Percentiles rank a stretch among this genome's conserved stretches.
These are phyloP conservation scores for Epistrophella euchroma DNA, from an alignment of 2,888 invertebrate species.

Conservation along the genomic window DNA sequence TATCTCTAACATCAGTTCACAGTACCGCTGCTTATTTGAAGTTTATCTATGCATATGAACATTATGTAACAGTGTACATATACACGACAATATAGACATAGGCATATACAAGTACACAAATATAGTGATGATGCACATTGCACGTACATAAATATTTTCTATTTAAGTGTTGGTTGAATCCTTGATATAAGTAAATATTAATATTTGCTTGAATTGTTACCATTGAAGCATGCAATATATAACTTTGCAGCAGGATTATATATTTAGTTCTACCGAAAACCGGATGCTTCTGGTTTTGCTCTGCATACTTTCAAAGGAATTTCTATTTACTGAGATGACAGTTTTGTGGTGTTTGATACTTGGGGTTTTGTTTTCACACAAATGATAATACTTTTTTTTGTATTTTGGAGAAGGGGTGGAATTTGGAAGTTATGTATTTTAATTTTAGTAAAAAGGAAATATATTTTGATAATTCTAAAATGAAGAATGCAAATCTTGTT, in stretches of 20 bases:
- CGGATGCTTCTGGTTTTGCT: constrained; percentile 2
- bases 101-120: background rate
- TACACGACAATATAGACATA: too few relatives aligned
- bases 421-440: background rate
- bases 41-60: background rate
- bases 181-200: constrained; percentile 4
- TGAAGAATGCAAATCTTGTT: too few relatives aligned
- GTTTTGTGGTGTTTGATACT: constrained; percentile 4
- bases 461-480: too few relatives aligned
- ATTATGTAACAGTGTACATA: too few relatives aligned
- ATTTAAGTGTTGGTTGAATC: background rate
- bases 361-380: background rate
- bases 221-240: constrained; percentile 9
- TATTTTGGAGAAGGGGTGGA: background rate
- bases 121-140: background rate
- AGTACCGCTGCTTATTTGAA: background rate
- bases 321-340: constrained; percentile 5
- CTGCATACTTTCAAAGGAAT: background rate
- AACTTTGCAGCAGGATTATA: constrained; percentile 5
- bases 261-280: background rate
- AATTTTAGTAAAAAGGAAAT: background rate
- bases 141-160: background rate
- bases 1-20: background rate
- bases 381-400: background rate
- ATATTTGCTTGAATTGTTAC: constrained; percentile 8